These are phyloP conservation scores for Typhlichthys eigenmanni DNA, from an alignment of 2,797 vertebrate genomes.

Conservation along the genomic window DNA sequence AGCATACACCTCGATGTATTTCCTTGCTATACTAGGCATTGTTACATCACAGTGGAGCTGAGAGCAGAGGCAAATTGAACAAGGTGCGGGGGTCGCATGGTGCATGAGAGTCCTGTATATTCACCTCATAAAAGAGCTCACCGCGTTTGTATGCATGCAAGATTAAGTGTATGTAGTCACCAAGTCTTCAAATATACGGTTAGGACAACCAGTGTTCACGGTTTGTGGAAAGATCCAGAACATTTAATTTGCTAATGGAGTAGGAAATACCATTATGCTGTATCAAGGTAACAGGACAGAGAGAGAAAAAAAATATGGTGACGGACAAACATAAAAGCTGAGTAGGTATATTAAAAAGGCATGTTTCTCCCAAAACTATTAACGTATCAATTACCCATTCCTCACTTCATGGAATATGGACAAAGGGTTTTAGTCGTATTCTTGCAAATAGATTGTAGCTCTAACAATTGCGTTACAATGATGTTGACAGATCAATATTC, in stretches of 20 bases:
- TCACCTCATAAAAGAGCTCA: slow-evolving; percentile 67
- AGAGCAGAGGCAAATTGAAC: slow-evolving; percentile 45
- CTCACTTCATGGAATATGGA: no score
- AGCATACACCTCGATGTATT: slow-evolving; percentile 37
- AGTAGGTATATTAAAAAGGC: no score
- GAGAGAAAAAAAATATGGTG: no score
- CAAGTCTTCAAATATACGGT: slow-evolving; percentile 43
- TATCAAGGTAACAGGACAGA: not conserved
- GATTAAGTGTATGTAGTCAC: slow-evolving; percentile 27
- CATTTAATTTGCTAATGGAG: slow-evolving; percentile 38
- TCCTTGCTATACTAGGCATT: slow-evolving; percentile 40
- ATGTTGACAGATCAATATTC: not conserved
- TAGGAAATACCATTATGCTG: no score
- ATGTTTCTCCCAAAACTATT: no score
- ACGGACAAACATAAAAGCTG: no score
- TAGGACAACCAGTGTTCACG: slow-evolving; percentile 34
- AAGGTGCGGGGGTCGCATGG: slow-evolving; percentile 52
- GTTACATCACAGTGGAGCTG: slow-evolving; percentile 51
- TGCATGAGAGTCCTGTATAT: slow-evolving; percentile 67
- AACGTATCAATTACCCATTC: no score
- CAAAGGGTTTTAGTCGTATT: no score
- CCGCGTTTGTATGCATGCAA: slow-evolving; percentile 53
- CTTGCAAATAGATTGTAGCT: not conserved
- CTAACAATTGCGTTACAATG: not conserved
- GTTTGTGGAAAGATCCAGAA: slow-evolving; percentile 18